Evolutionary conservation across 2,113 vertebrate genomes (phyloP), one percentile per base, ranked within the genome.

Genomic region (Crotalus helleri): DNA sequence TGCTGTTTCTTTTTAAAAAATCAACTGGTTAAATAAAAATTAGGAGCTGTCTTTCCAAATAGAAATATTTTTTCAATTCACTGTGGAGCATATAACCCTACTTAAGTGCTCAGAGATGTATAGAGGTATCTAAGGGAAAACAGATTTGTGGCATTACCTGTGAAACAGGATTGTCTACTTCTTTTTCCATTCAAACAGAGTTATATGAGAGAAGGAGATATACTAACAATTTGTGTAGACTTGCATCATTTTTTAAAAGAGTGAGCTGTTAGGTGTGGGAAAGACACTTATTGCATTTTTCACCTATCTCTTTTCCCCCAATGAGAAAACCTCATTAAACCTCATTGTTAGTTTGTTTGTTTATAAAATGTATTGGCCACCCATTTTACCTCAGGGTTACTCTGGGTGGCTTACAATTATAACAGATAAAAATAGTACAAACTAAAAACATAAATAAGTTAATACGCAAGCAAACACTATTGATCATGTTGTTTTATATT

Each of bases 1-100:
- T 92, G 51, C 95, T 94, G 93, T 93, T 91, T 93, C 92, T 90
- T 94, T 93, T 51, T 51, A 90, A 90, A 87, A 57, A 93, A 91
- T 0, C 46, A 57, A 0, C 51, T 0, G 11, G 13, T 10, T 12
- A 5, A 90, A 29, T 33, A n/a, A 90, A 55, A 81, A 85, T 19
- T 5, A 51, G 24, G 10, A 64, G 29, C 21, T 1, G 0, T 39
- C 5, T 24, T 85, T 44, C 69, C 44, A 53, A 54, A 19, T 26
- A 24, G 26, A 53, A 24, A 64, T 21, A 15, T 49, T 44, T 64
- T 87, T 87, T 87, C 21, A 81, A 7, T 19, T 39, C 39, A 87
- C 24, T 46, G n/a, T 61, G 44, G 24, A 58, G 23, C 21, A 29
- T 54, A 85, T 55, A 23, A 39, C 12, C 13, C 55, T 23, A 44